Conservation (phyloP, 2,797 vertebrate genomes). For the Sebastes matsubarae region DNA sequence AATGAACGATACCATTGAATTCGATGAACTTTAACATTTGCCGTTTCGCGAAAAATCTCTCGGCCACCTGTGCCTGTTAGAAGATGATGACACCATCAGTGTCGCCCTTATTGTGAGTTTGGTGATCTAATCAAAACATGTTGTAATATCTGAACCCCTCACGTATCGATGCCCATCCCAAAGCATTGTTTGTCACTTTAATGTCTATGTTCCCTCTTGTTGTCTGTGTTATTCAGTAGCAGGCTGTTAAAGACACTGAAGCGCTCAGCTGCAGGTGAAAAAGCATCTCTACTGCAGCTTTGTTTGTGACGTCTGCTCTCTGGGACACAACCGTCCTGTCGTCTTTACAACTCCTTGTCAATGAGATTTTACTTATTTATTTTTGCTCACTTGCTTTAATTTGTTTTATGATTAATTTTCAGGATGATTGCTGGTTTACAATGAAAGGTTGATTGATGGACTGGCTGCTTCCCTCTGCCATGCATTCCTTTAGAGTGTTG, state of each 20-base stretch:
- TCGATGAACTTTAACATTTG: conserved; percentile 25
- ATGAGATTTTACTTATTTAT: conserved; percentile 70
- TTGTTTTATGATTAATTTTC: conserved; percentile 20
- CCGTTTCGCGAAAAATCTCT: conserved; percentile 24
- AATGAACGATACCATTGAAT: conserved; percentile 29
- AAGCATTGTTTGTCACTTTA: conserved; percentile 33
- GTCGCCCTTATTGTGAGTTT: conserved; percentile 29
- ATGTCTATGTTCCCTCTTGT: not conserved
- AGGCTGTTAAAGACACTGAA: conserved; percentile 6
- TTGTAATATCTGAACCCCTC: conserved; percentile 19
- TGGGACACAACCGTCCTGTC: not conserved
- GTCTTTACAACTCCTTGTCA: conserved; percentile 6
- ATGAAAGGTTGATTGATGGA: conserved; percentile 21
- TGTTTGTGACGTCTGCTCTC: not conserved
- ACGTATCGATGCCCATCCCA: not conserved
- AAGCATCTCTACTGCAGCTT: conserved; percentile 9
- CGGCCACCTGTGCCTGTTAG: conserved; percentile 68
- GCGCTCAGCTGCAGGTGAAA: conserved; percentile 19
- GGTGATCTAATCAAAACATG: conserved; percentile 39
- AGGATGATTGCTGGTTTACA: conserved; percentile 42
- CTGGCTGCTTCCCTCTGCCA: not conserved
- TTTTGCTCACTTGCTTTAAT: conserved; percentile 51
- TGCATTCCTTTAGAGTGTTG: conserved; percentile 45
- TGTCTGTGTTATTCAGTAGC: conserved; percentile 1
- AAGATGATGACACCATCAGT: conserved; percentile 17